Base-by-base conservation (phyloP, 1,140 invertebrate species). In the Trypoxylus dichotomus region DNA sequence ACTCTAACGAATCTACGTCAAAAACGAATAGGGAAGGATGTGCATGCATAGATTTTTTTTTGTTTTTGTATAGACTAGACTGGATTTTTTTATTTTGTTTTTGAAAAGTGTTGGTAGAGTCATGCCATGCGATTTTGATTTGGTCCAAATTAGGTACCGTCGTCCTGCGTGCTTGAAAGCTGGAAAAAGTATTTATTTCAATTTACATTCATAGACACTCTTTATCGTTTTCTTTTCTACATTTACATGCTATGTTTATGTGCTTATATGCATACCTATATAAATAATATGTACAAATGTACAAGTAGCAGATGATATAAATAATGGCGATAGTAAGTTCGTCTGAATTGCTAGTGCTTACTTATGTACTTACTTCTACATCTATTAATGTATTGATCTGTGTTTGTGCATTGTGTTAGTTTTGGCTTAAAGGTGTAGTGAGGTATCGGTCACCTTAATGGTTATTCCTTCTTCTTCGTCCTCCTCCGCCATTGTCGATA, bases 401-500 rank as follows among this genome's bases (percentile, higher is more conserved):
- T n/a, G 13, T 74, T 42, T 74, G 72, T 74, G 72, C 72, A 15
- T 21, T 74, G 32, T 74, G 6, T 41, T 74, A 41, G 29, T 63
- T 63, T 21, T 63, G 21, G 8, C 8, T 81, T 81, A 83, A 63
- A 84, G 74, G 80, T 84, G 81, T 79, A 83, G 74, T 68, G 79
- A 77, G 71, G 78, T 79, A 42, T 85, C 85, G 85, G 87, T 89
- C 87, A 90, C 89, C 89, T 90, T 90, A 80, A 88, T 84, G 11
- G 86, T 87, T 19, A 86, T 85, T 1, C 86, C 86, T 77, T 85
- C 89, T 77, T 90, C 89, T 80, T 89, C 88, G 68, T 90, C 89
- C 80, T 90, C 89, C 84, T 91, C 90, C 24, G 86, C 85, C 90
- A 91, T 91, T 27, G 88, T 90, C 15, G 90, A 90, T 6, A 91